These are phyloP conservation scores for Heliopora coerulea DNA, from an alignment of 92 coral and sea anemone species.

Conservation along the genomic window DNA sequence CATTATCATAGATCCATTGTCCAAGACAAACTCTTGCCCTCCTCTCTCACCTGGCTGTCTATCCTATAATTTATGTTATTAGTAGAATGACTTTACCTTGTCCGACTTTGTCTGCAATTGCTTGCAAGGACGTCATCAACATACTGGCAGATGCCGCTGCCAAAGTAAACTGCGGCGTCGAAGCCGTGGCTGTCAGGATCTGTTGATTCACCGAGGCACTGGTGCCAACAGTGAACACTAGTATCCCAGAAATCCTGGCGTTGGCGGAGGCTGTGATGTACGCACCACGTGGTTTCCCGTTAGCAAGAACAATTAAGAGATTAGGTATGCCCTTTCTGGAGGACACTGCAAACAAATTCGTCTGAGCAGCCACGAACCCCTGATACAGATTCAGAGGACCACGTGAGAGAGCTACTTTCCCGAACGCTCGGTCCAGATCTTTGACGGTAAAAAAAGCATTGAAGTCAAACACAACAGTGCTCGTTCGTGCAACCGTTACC, in stretches of 20 bases:
- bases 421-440: conserved; percentile 49
- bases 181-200: not conserved
- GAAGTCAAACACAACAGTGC: conserved; percentile 60
- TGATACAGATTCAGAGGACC: conserved; percentile 13
- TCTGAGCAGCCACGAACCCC: conserved; percentile 7
- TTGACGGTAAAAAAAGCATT: conserved; percentile 40
- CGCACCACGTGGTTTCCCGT: not conserved
- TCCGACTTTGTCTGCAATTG: not conserved
- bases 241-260: conserved; percentile 13
- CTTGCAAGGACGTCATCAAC: not conserved
- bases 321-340: conserved; percentile 20
- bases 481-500: conserved; percentile 52
- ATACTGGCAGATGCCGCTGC: not conserved
- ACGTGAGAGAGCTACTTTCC: conserved; percentile 23
- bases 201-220: not conserved
- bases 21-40: no score
- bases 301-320: not conserved
- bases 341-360: not conserved
- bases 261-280: conserved; percentile 13
- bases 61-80: no score
- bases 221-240: conserved; percentile 9
- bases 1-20: no score
- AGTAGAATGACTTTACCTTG: conserved; percentile 16
- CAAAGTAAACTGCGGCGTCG: conserved; percentile 25
- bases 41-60: no score